Percentiles rank a stretch among this genome's conserved stretches.
Evolutionary conservation across 2,797 vertebrate species (phyloP).

Genomic region (Sebastes cheni): DNA sequence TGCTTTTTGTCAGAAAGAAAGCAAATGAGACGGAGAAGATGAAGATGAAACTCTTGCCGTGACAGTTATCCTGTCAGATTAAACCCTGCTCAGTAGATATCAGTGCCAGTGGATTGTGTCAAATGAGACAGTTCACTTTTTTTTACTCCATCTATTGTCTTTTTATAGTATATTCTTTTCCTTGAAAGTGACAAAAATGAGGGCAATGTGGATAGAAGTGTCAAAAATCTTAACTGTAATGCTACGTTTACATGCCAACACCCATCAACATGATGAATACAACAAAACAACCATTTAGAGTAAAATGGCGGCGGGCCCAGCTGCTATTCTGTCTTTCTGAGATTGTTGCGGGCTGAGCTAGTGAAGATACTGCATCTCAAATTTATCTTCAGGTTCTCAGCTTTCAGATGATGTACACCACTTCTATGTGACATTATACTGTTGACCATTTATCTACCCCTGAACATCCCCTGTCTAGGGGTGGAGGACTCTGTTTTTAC

Average conservation of each 20-base stretch:
- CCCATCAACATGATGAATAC: neutral
- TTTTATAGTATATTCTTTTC: neutral
- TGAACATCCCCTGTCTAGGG: neutral
- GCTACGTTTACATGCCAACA: neutral
- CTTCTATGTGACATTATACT: too few relatives aligned
- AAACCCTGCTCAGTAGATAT: conserved; percentile 17
- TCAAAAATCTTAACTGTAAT: conserved; percentile 5
- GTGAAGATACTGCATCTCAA: too few relatives aligned
- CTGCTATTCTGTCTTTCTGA: too few relatives aligned
- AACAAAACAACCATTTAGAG: neutral
- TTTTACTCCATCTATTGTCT: neutral
- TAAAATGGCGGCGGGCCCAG: neutral
- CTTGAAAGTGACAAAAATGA: neutral
- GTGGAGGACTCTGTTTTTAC: too few relatives aligned
- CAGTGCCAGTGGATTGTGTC: neutral
- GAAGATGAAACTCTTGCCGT: conserved; percentile 16
- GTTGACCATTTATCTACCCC: too few relatives aligned
- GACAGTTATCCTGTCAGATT: conserved; percentile 47
- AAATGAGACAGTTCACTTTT: conserved; percentile 1
- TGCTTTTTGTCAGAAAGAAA: conserved; percentile 22
- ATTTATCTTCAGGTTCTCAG: too few relatives aligned
- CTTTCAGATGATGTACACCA: too few relatives aligned
- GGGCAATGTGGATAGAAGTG: neutral
- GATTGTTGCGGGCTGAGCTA: too few relatives aligned
- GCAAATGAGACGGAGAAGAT: conserved; percentile 12